Evolutionary conservation across 2,888 invertebrate genomes (phyloP).

Genomic region (Leptarthrus brevirostris): DNA sequence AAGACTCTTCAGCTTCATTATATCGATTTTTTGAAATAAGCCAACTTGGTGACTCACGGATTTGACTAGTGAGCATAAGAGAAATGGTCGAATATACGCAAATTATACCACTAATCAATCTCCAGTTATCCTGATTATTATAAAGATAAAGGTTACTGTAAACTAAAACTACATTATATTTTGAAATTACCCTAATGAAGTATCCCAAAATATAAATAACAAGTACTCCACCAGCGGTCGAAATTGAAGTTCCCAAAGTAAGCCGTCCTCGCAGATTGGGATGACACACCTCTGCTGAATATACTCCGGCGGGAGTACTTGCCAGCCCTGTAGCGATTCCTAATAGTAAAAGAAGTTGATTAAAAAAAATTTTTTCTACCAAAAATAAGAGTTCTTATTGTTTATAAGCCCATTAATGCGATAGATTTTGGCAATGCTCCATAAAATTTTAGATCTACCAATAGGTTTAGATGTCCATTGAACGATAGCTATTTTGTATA

Average conservation of each 20-base stretch:
- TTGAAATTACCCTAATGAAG: slow-evolving; percentile 64
- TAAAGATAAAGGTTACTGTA: no score
- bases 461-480: no score
- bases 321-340: slow-evolving; percentile 64
- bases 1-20: slow-evolving; percentile 71
- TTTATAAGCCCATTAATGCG: no score
- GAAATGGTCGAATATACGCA: slow-evolving; percentile 62
- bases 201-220: slow-evolving; percentile 74
- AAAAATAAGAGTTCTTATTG: no score
- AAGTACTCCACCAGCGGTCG: slow-evolving; percentile 74
- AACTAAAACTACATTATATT: no score
- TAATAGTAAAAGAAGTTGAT: no score
- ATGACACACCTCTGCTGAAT: slow-evolving; percentile 66
- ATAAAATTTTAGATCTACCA: no score
- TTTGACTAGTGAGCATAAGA: slow-evolving; percentile 68
- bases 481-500: no score
- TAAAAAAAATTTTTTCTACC: no score
- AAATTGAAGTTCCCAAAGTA: slow-evolving; percentile 73
- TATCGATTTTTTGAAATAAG: slow-evolving; percentile 71
- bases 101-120: slow-evolving; percentile 62
- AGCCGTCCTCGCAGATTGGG: slow-evolving; percentile 75
- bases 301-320: slow-evolving; percentile 65
- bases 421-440: no score
- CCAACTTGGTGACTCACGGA: slow-evolving; percentile 79
- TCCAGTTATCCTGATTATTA: slow-evolving; percentile 65